Percentiles rank a stretch among this genome's conserved stretches.
phyloP scores from a whole-genome alignment of 2,888 invertebrate genomes.

The Meteorus cinctellus region DNA sequence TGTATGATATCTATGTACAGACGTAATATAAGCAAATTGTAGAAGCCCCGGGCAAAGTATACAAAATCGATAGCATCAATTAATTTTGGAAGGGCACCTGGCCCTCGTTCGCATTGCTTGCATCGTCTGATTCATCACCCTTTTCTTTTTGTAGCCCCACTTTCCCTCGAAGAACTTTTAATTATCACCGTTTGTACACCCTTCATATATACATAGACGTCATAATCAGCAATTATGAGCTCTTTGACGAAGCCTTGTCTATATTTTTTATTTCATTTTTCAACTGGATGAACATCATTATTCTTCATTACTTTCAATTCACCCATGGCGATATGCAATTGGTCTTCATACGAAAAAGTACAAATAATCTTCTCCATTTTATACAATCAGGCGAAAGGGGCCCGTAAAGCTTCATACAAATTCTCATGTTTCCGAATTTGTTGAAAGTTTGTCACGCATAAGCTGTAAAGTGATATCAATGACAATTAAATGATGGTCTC shows the following conservation, averaged over 20 bases:
- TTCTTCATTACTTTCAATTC: background rate
- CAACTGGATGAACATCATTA: background rate
- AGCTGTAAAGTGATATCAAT: background rate
- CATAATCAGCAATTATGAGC: conserved; percentile 18
- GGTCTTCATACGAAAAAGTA: no score
- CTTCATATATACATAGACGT: background rate
- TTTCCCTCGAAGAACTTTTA: conserved; percentile 31
- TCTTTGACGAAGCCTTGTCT: conserved; percentile 13
- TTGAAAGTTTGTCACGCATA: background rate
- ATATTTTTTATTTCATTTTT: background rate
- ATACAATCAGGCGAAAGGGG: no score
- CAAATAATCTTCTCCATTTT: no score
- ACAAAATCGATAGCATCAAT: conserved; percentile 40
- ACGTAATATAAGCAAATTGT: conserved; percentile 32
- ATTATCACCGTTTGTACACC: conserved; percentile 22
- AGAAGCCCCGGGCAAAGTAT: conserved; percentile 16
- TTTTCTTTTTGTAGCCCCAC: background rate
- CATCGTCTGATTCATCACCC: conserved; percentile 23
- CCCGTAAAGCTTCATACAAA: no score
- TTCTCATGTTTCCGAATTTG: no score
- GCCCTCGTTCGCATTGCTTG: conserved; percentile 12
- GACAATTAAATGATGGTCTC: no score
- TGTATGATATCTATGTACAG: background rate
- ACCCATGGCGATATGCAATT: background rate
- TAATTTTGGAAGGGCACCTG: conserved; percentile 42